phyloP scores from a whole-genome alignment of 1,140 invertebrate species.

The Steinernema feltiae region DNA sequence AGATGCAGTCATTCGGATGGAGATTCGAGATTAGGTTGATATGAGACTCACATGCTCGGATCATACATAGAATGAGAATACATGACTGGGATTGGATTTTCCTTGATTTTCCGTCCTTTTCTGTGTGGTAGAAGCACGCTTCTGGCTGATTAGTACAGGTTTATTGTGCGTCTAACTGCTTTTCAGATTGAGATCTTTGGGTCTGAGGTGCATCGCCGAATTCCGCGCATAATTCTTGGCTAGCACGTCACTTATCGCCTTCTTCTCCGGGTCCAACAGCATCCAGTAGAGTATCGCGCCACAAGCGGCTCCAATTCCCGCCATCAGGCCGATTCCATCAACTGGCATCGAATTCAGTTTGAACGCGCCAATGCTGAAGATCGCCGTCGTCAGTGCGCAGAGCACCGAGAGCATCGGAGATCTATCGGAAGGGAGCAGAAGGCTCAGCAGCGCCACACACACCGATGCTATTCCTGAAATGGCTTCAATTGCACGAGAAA shows the following conservation, averaged over 20 bases:
- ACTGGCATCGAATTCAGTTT: neutral
- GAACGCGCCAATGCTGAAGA: neutral
- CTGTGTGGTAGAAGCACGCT: no score
- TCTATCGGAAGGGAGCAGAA: neutral
- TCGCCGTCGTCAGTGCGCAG: neutral
- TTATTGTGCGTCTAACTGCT: neutral
- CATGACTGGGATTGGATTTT: no score
- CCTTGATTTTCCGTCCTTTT: no score
- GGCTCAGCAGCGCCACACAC: neutral
- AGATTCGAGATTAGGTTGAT: no score
- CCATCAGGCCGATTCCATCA: neutral
- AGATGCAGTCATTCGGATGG: no score
- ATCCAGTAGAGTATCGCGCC: neutral
- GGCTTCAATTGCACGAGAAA: no score
- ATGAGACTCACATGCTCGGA: no score
- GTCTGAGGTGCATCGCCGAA: neutral
- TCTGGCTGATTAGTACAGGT: neutral
- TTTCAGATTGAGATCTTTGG: neutral
- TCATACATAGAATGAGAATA: no score
- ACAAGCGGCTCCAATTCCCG: neutral
- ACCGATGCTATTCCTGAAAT: neutral
- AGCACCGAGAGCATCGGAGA: slow-evolving; percentile 3
- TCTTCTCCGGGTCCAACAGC: neutral
- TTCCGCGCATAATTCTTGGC: neutral
- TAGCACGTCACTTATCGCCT: neutral